Evolutionary conservation across 2,797 vertebrate genomes (phyloP).

Genomic region (Manis javanica): DNA sequence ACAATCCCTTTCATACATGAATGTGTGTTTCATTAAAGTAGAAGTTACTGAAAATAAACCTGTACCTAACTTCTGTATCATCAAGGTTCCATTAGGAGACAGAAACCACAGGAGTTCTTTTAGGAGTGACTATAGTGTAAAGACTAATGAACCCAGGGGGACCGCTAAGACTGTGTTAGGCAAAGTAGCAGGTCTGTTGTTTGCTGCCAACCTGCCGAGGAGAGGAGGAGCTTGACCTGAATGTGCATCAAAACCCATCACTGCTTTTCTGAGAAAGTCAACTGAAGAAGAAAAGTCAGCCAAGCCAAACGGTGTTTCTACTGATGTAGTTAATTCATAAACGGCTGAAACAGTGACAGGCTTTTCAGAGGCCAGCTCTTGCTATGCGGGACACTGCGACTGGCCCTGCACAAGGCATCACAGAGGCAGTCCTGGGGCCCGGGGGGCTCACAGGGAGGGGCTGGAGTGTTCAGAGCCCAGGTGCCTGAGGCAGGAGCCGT

Average conservation of each 20-base stretch:
- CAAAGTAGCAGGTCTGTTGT: not conserved
- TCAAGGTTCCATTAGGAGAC: not conserved
- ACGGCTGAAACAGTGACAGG: not conserved
- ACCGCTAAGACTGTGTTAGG: not conserved
- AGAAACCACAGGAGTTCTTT: slow-evolving; percentile 4
- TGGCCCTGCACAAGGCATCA: not conserved
- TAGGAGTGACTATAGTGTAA: not conserved
- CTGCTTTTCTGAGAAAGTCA: not conserved
- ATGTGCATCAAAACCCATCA: not conserved
- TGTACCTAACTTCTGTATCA: not conserved
- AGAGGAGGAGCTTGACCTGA: not conserved
- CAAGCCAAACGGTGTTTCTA: not conserved
- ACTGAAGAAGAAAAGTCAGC: not conserved
- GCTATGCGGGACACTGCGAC: not conserved
- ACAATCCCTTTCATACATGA: not conserved
- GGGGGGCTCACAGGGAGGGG: not conserved
- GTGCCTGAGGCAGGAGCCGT: not conserved
- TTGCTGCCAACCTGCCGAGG: not conserved
- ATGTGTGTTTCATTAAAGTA: not conserved
- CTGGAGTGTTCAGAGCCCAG: not conserved
- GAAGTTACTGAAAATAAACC: not conserved
- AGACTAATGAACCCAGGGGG: not conserved
- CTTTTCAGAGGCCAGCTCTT: not conserved
- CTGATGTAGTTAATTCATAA: not conserved
- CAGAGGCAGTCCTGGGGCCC: not conserved